Evolutionary conservation across 2,888 invertebrate species (phyloP), one percentile per base, ranked within the genome.

Genomic region (Brachylomia viminalis): DNA sequence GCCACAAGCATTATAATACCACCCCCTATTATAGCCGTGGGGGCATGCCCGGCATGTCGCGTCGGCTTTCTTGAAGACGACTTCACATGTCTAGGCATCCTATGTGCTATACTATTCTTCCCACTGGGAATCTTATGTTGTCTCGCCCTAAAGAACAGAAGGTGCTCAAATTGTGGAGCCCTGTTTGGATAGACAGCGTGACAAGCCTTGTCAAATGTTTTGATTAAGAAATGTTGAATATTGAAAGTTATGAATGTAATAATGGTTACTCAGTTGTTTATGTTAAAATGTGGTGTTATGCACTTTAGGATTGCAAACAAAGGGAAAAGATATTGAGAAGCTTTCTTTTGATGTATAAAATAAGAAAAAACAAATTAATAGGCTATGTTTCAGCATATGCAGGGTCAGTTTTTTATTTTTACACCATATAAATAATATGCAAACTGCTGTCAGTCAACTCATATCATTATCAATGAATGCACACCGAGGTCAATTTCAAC

Each of bases 101-200:
- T 98, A 74, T 98, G 98, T 94, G 98, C 98, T 33, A 98, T 99
- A 80, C 95, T 98, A 49, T 98, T 98, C 94, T 99, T 99, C 91
- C 99, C 99, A 0, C 71, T 98, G 56, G 99, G 99, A 52, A 97
- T 99, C 81, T 94, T 99, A 15, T 99, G 98, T 92, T 99, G 99
- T 92, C 96, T 99, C 69, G 97, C 98, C 52, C 97, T 98, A 93
- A 98, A 98, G 90, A 98, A 98, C 90, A 97, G 98, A 89, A 97
- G 98, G 86, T 99, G 99, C 94, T 97, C 98, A 3, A 98, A 98
- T 94, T 99, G 99, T 91, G 98, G 98, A 27, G 98, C 98, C 3
- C 97, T 98, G 90, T 98, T 98, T 90, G 98, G 97, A 79, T 98
- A 95, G 94, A 86, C 20, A 66, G 33, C 11, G 56, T 59, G 62